Evolutionary conservation across 2,797 vertebrate genomes (phyloP).

Genomic region (Trachops cirrhosus): DNA sequence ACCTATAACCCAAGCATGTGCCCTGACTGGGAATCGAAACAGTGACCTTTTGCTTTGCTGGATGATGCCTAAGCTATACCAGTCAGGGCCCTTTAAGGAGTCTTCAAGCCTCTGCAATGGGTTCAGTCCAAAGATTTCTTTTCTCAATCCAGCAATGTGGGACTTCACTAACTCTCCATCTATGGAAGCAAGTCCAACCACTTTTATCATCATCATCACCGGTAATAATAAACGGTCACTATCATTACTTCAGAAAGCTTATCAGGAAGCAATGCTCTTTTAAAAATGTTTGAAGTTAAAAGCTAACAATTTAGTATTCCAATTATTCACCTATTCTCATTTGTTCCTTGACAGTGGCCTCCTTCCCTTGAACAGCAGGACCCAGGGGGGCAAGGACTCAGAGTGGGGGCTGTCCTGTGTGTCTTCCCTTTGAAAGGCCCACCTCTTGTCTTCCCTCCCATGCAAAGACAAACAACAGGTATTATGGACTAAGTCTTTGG

Average conservation of each 20-base stretch:
- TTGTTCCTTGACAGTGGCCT: not conserved
- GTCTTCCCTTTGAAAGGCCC: not conserved
- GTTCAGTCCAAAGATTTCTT: not conserved
- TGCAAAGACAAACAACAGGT: not conserved
- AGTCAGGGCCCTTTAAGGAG: not conserved
- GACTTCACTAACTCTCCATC: not conserved
- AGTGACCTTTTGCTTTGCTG: not conserved
- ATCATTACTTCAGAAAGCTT: not conserved
- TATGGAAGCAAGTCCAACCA: not conserved
- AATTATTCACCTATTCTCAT: not conserved
- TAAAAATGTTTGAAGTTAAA: not conserved
- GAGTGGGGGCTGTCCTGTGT: fast-evolving
- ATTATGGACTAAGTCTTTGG: not conserved
- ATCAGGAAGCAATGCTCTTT: not conserved
- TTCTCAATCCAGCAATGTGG: not conserved
- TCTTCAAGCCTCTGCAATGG: not conserved
- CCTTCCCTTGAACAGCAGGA: not conserved
- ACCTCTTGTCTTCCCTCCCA: not conserved
- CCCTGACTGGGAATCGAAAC: too few relatives aligned
- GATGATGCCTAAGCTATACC: not conserved
- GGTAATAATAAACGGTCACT: not conserved
- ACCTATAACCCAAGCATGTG: too few relatives aligned
- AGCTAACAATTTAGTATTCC: not conserved
- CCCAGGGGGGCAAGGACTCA: not conserved
- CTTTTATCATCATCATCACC: not conserved